phyloP scores from a whole-genome alignment of 2,797 vertebrate species.

The Sebastes matsubarae region DNA sequence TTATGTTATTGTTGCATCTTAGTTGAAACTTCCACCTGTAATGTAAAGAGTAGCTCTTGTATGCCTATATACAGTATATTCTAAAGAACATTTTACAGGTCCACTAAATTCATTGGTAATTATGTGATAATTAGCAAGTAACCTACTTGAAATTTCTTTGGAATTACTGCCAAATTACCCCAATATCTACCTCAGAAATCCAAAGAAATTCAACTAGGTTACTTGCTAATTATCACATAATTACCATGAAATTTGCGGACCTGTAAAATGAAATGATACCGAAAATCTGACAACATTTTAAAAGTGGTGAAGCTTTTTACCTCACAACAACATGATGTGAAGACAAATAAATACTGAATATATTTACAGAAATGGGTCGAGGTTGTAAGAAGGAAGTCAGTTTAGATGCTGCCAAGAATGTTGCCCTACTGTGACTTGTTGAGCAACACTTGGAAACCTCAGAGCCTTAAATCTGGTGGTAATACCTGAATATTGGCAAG shows the following conservation, averaged over 20 bases:
- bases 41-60: neutral
- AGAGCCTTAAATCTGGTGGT: neutral
- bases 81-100: too few species aligned
- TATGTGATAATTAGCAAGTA: too few species aligned
- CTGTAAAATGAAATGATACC: too few species aligned
- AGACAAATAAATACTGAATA: neutral
- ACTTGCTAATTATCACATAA: too few species aligned
- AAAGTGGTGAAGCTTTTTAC: neutral
- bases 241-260: too few species aligned
- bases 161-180: too few species aligned
- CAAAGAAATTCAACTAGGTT: too few species aligned
- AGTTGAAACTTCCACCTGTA: neutral
- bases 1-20: neutral
- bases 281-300: too few species aligned
- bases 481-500: neutral
- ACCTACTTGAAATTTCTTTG: too few species aligned
- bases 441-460: conserved; percentile 27
- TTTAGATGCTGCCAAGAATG: conserved; percentile 20
- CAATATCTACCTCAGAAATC: too few species aligned
- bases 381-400: neutral
- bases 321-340: neutral
- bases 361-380: conserved; percentile 12
- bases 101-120: too few species aligned
- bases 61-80: neutral
- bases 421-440: neutral